Evolutionary conservation across 2,888 invertebrate species (phyloP), one percentile per base, ranked within the genome.

Genomic region (Heteromurus nitidus): DNA sequence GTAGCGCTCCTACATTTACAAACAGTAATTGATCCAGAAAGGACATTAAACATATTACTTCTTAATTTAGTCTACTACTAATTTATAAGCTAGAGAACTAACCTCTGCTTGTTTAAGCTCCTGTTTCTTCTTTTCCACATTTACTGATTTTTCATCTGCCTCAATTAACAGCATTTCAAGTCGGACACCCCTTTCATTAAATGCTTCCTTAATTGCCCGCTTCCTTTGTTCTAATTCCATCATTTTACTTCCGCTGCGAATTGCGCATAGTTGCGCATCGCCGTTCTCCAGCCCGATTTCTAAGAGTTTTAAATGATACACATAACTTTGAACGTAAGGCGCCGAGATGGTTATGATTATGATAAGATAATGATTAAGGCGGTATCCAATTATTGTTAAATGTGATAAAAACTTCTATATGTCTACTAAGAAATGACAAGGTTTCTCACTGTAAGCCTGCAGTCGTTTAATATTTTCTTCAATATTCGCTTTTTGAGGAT

Each of bases 221-320:
- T 70, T 77, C 18, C 16, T 60, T 64, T 70, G 31, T 31, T 77
- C 69, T n/a, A 77, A 22, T 31, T 77, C 64, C 62, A 50, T 53
- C 22, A 62, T 31, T 42, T 64, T 60, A 18, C 11, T 36, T 1
- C 77, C 77, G 36, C 62, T 58, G 13, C n/a, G 62, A 30, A 77
- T 69, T n/a, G 77, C 42, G n/a, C 36, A 20, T 1, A 62, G 44
- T 5, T 64, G 9, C 2, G 18, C 7, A n/a, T 77, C 70, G 11
- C 70, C 77, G 7, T 31, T 47, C n/a, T 60, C 36, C 31, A 77
- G 31, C 20, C 44, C 42, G 5, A 3, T 26, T 64, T 77, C 77
- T 77, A 9, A 68, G 65, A 20, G 9, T 18, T 22, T 50, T 2
- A 55, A 3, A 58, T 16, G 22, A 7, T 20, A 67, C 24, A 20